Base-by-base conservation (phyloP, 2,797 vertebrate species). In the Lindbergichthys nudifrons region DNA sequence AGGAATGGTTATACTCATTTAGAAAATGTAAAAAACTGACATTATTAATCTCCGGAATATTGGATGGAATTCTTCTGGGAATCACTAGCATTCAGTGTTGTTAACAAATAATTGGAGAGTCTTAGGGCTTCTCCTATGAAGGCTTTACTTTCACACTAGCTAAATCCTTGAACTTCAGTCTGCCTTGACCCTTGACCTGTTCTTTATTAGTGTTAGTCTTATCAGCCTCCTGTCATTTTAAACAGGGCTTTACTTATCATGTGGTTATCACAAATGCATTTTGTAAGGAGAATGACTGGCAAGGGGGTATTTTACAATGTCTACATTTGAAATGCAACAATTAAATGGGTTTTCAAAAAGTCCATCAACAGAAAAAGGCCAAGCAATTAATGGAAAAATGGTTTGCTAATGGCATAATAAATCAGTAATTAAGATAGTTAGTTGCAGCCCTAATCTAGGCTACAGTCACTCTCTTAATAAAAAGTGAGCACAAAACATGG, bases 111-210 rank as follows among this genome's bases (percentile, higher is more conserved):
- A 42, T 41, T 54, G n/a, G 13, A 60, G 18, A 67, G 36, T 60
- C 57, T 23, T 59, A 75, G 70, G 42, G 45, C 62, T 57, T 70
- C 57, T 70, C 39, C 43, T 60, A 6, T 0, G 0, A 15, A 12
- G 10, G n/a, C n/a, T 43, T 14, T 21, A 47, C 13, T 65, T 48
- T 3, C n/a, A 77, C 72, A 72, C 51, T 47, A 41, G 76, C 48
- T 65, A 54, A 83, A 57, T 71, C 75, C 59, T 82, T 82, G 71
- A 83, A 85, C 83, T 77, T 53, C 46, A 75, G 47, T 70, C 56
- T 46, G 50, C 64, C 64, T 75, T 41, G 53, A 73, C 65, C 62
- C 72, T 64, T 50, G 42, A 65, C 39, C 42, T 73, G 14, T 56
- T 65, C 16, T 71, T 73, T 70, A 78, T 69, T 75, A 23, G 53